Conservation (phyloP, 2,113 vertebrate species). For the Gymnobelideus leadbeateri region DNA sequence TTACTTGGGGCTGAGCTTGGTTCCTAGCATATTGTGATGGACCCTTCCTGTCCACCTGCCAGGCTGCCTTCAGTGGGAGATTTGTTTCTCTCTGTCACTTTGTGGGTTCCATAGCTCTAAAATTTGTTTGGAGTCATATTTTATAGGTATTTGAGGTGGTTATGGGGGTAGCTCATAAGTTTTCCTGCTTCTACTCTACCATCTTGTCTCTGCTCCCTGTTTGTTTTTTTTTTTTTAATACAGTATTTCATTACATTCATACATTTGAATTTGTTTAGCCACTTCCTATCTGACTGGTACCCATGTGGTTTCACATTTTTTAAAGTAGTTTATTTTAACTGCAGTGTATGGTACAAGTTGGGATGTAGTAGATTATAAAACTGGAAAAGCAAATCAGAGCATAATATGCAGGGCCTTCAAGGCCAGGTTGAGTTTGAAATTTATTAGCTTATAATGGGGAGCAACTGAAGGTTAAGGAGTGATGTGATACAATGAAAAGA, state of each 20-base stretch:
- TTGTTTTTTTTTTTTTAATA: background rate
- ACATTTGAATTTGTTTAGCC: background rate
- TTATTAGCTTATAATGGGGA: background rate
- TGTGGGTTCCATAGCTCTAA: too few species aligned
- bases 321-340: background rate
- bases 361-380: background rate
- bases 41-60: too few species aligned
- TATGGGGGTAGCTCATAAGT: too few species aligned
- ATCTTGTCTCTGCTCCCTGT: too few species aligned
- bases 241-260: background rate
- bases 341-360: background rate
- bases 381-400: background rate
- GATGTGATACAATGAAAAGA: background rate
- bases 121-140: too few species aligned
- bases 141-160: too few species aligned
- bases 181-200: too few species aligned
- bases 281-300: background rate
- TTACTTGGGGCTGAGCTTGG: too few species aligned
- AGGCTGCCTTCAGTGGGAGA: too few species aligned
- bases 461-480: background rate
- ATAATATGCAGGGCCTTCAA: background rate
- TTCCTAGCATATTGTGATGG: too few species aligned
- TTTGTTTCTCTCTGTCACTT: too few species aligned
- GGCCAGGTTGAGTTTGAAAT: background rate
- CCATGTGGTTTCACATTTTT: background rate